Conservation (phyloP, 1,140 invertebrate genomes). For the Orussus abietinus region DNA sequence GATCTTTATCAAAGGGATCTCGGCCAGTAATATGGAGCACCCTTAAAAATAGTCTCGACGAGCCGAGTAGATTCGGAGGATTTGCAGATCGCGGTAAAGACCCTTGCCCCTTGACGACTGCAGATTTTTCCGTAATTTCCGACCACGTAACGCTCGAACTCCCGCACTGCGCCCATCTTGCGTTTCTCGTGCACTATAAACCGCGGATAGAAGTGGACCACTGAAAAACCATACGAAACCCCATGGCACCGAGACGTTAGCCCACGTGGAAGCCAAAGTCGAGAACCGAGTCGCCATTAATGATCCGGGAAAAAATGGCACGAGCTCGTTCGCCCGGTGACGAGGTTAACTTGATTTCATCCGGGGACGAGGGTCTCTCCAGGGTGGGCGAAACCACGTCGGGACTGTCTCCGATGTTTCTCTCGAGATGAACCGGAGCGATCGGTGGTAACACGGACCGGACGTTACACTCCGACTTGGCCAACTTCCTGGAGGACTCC, state of each 20-base stretch:
- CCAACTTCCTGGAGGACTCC: constrained; percentile 26
- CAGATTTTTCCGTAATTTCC: too few relatives aligned
- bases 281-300: constrained; percentile 30
- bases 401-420: constrained; percentile 33
- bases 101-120: too few relatives aligned
- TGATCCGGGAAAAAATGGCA: constrained; percentile 37
- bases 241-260: constrained; percentile 2
- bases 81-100: too few relatives aligned
- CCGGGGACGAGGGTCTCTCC: background rate
- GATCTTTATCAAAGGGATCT: too few relatives aligned
- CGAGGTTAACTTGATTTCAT: constrained; percentile 4
- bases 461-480: constrained; percentile 40
- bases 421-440: constrained; percentile 23
- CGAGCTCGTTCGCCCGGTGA: constrained; percentile 32
- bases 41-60: too few relatives aligned
- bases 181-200: constrained; percentile 5
- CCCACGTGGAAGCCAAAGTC: constrained; percentile 18
- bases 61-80: too few relatives aligned
- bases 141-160: too few relatives aligned
- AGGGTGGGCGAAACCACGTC: constrained; percentile 15
- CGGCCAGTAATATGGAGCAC: too few relatives aligned
- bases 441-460: constrained; percentile 17
- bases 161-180: too few relatives aligned
- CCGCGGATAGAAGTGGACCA: constrained; percentile 1
- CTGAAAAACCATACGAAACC: constrained; percentile 2